These are phyloP conservation scores for Iguana delicatissima DNA, from an alignment of 2,797 vertebrate species.

Conservation along the genomic window DNA sequence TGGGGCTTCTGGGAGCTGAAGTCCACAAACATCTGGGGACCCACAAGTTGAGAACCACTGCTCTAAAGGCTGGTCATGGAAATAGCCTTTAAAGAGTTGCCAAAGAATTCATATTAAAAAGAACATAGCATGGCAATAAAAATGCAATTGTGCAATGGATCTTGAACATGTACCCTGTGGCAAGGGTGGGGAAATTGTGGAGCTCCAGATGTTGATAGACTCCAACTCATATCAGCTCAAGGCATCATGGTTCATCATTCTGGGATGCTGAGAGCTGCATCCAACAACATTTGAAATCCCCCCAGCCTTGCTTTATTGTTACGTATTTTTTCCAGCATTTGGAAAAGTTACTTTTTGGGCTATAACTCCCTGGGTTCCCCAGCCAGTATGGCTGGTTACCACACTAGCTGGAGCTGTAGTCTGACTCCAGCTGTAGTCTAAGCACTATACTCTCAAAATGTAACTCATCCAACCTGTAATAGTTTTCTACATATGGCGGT, in stretches of 20 bases:
- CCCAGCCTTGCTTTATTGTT: background rate
- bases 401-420: too few relatives aligned
- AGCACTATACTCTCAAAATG: too few relatives aligned
- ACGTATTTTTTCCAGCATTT: background rate
- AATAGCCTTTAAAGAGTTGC: background rate
- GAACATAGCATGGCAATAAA: background rate
- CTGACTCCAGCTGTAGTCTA: too few relatives aligned
- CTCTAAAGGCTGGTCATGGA: background rate
- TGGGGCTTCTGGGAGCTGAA: too few relatives aligned
- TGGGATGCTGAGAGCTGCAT: background rate
- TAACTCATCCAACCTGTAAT: too few relatives aligned
- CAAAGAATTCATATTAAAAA: background rate
- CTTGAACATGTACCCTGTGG: slow-evolving; percentile 1
- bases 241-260: background rate
- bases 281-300: background rate
- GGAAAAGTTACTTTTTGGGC: too few relatives aligned
- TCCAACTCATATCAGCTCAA: background rate
- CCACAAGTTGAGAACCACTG: too few relatives aligned
- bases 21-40: too few relatives aligned
- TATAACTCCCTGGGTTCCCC: too few relatives aligned
- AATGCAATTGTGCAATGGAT: background rate
- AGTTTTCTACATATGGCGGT: background rate
- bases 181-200: background rate
- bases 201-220: background rate
- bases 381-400: too few relatives aligned